Conservation (phyloP, 2,888 invertebrate species). For the Protodeltote pygarga region DNA sequence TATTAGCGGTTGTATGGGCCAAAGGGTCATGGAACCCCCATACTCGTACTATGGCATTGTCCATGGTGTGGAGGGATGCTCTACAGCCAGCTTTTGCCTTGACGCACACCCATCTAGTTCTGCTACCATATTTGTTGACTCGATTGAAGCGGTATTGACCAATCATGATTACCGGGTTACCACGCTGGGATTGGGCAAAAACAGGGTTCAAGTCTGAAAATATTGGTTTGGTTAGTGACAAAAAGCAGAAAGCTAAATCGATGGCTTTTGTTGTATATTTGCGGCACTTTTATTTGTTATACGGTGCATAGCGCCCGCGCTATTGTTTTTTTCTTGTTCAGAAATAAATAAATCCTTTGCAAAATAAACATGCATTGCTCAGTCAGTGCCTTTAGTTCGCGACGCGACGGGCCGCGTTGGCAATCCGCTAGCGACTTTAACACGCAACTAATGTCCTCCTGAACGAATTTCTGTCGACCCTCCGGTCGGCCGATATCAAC, state of each 20-base stretch:
- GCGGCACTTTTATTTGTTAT: too few relatives aligned
- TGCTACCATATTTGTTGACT: constrained; percentile 79
- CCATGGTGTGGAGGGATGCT: constrained; percentile 80
- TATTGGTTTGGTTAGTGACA: constrained; percentile 48
- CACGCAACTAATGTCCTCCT: too few relatives aligned
- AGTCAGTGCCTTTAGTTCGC: too few relatives aligned
- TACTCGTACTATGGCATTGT: constrained; percentile 81
- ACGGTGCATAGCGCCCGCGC: too few relatives aligned
- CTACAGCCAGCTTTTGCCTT: constrained; percentile 82
- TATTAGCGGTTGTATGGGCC: constrained; percentile 80
- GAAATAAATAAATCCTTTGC: too few relatives aligned
- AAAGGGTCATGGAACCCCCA: constrained; percentile 81
- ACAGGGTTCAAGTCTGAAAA: constrained; percentile 81
- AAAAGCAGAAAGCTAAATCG: neutral
- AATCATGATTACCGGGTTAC: constrained; percentile 83
- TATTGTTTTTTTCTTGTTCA: too few relatives aligned
- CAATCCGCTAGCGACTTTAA: too few relatives aligned
- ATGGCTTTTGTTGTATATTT: neutral
- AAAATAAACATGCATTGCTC: too few relatives aligned
- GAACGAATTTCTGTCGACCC: too few relatives aligned
- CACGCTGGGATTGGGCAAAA: constrained; percentile 80
- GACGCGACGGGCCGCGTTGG: too few relatives aligned
- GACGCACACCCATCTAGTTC: constrained; percentile 81
- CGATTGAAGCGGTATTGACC: constrained; percentile 82
- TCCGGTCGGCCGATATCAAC: too few relatives aligned